Evolutionary conservation across 2,797 vertebrate species (phyloP), one percentile per base, ranked within the genome.

Genomic region (Tamandua tetradactyla): DNA sequence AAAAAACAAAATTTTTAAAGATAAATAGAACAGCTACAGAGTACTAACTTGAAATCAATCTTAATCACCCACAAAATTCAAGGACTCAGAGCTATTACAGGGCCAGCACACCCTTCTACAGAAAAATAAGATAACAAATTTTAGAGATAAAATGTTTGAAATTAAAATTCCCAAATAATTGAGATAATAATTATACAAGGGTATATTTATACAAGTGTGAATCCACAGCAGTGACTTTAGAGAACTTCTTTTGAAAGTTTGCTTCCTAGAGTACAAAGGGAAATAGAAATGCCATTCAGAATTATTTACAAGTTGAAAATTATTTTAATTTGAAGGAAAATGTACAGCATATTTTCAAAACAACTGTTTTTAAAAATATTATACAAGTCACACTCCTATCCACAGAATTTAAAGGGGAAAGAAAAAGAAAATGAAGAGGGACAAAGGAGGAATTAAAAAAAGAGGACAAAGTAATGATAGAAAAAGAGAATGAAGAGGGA

Each of bases 81-180:
- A 79, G 13, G 80, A 80, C 17, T 55, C 17, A 9, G 15, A 62
- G 35, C 47, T 55, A 18, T n/a, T 59, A 0, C 7, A 55, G 7
- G 40, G 49, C 75, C 71, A 68, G 47, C 52, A 55, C 42, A 12
- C 59, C 80, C 37, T 35, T 44, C 37, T 32, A 61, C 18, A 32
- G 35, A 37, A 30, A 80, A 91, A 44, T 3, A 59, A 69, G 42
- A 90, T 52, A 59, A n/a, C 0, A 57, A 4, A 47, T 25, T 76
- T 66, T 52, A 82, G 13, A 88, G 44, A 62, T 37, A 15, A 17
- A 89, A 25, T n/a, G 40, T 74, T 52, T 68, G 76, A 74, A 89
- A 89, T 47, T 57, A 71, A 74, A 81, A 78, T 49, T 69, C 42
- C 62, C 57, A 93, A 92, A 62, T 35, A 87, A 84, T 10, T n/a